These are phyloP conservation scores for Sebastes minor DNA, from an alignment of 2,797 vertebrate species.

Conservation along the genomic window DNA sequence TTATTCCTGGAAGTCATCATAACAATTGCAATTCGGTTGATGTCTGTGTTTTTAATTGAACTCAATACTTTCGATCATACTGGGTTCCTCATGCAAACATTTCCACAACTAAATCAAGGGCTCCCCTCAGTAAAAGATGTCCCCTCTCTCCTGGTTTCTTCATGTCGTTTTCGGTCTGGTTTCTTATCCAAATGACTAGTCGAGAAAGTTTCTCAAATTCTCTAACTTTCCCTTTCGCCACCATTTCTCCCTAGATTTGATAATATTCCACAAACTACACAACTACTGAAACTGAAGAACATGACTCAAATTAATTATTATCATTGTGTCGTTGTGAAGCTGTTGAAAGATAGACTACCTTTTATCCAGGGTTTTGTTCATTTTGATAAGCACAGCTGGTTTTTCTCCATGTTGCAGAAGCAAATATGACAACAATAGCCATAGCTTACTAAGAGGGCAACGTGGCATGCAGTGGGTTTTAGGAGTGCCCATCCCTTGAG, in stretches of 20 bases:
- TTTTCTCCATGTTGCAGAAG: background rate
- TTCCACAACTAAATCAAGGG: background rate
- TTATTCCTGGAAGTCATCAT: slow-evolving; percentile 32
- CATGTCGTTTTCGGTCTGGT: slow-evolving; percentile 5
- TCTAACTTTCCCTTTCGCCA: background rate
- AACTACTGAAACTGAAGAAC: background rate
- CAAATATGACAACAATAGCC: background rate
- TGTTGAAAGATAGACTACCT: background rate
- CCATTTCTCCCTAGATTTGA: background rate
- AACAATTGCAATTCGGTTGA: background rate
- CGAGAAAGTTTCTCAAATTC: background rate
- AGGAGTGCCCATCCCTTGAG: background rate
- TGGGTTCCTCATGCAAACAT: background rate
- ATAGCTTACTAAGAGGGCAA: background rate
- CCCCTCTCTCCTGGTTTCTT: background rate
- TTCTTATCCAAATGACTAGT: background rate
- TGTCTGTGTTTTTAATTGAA: slow-evolving; percentile 43
- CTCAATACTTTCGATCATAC: background rate
- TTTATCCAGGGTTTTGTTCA: background rate
- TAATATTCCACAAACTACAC: background rate
- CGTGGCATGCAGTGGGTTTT: background rate
- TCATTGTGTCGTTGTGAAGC: background rate
- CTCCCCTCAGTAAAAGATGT: background rate
- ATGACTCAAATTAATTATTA: background rate
- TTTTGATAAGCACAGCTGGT: background rate